Evolutionary conservation across 1,140 invertebrate genomes (phyloP).

Genomic region (Drosophila cardini): DNA sequence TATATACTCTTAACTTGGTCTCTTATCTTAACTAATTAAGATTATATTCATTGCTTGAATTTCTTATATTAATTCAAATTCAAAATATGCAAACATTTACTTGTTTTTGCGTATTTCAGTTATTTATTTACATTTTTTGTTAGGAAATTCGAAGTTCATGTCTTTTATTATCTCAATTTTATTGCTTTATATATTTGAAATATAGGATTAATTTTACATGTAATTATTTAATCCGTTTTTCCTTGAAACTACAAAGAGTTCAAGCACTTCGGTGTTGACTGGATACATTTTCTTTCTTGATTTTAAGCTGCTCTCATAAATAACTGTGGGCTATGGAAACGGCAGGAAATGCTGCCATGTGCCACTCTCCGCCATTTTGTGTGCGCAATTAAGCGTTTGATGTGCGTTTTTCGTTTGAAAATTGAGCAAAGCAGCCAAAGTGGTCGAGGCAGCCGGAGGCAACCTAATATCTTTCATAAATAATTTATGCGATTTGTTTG

Average conservation of each 20-base stretch:
- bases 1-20: slow-evolving; percentile 27
- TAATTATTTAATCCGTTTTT: not conserved
- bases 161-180: not conserved
- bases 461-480: slow-evolving; percentile 44
- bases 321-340: slow-evolving; percentile 37
- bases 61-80: not conserved
- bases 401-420: slow-evolving; percentile 55
- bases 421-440: slow-evolving; percentile 21
- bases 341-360: slow-evolving; percentile 41
- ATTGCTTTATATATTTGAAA: not conserved
- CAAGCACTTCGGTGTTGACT: slow-evolving; percentile 18
- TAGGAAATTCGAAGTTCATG: too few species aligned
- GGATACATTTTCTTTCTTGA: not conserved
- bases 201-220: too few species aligned
- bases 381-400: slow-evolving; percentile 56
- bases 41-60: slow-evolving; percentile 6
- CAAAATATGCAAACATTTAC: not conserved
- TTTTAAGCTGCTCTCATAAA: slow-evolving; percentile 21
- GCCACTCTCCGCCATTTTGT: slow-evolving; percentile 47
- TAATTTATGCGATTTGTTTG: slow-evolving; percentile 57
- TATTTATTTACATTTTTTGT: not conserved
- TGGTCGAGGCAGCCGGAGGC: slow-evolving; percentile 28
- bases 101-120: too few species aligned
- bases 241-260: not conserved
- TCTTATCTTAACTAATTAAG: slow-evolving; percentile 3